These are phyloP conservation scores for Linnaemya vulpina DNA, from an alignment of 2,888 invertebrate genomes.

Conservation along the genomic window DNA sequence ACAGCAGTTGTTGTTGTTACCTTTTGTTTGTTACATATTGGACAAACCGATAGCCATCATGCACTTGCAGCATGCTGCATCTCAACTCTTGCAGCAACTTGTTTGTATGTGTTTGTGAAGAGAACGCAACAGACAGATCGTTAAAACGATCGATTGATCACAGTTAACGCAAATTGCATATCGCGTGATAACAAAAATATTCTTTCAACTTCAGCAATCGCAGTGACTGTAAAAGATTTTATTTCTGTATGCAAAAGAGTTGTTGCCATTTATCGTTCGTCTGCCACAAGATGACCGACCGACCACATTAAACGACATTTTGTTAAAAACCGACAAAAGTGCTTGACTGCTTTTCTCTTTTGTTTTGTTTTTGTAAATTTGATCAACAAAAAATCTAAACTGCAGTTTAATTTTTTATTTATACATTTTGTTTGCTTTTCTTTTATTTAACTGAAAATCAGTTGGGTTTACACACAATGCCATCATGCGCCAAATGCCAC, in stretches of 20 bases:
- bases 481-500: conserved; percentile 71
- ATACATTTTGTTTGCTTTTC: conserved; percentile 2
- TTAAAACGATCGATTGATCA: conserved; percentile 72
- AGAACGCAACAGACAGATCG: conserved; percentile 64
- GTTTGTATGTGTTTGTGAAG: neutral
- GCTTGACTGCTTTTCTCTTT: neutral
- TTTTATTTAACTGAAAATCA: conserved; percentile 63
- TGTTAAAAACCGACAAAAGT: conserved; percentile 67
- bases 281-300: conserved; percentile 55
- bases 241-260: conserved; percentile 47
- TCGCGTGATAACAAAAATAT: conserved; percentile 73
- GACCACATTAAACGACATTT: conserved; percentile 71
- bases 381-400: conserved; percentile 56
- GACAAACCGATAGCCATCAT: conserved; percentile 63
- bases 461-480: conserved; percentile 68
- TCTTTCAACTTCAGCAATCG: conserved; percentile 48
- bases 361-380: conserved; percentile 39
- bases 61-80: conserved; percentile 57
- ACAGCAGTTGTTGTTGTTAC: conserved; percentile 36
- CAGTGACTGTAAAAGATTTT: conserved; percentile 27
- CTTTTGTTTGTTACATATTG: conserved; percentile 59
- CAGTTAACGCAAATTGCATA: conserved; percentile 72
- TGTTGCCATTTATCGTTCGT: conserved; percentile 62
- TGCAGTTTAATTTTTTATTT: conserved; percentile 57
- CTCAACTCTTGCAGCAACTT: conserved; percentile 10